Conservation (phyloP, 2,797 vertebrate genomes). For the Hyperoplus lanceolatus region DNA sequence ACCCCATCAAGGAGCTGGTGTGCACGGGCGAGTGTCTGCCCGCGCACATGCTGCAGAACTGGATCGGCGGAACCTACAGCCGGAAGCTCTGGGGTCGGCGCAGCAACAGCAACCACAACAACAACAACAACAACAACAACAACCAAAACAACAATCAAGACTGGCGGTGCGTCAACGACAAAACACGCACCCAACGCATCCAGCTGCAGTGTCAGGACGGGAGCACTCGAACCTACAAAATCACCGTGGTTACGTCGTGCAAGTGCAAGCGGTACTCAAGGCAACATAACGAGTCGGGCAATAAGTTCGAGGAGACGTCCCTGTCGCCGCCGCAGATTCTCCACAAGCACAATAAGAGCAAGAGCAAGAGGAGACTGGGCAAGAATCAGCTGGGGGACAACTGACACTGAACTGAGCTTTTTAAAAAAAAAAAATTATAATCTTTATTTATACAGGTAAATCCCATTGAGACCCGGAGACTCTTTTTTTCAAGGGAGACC, state of each 20-base stretch:
- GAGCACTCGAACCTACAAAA: slow-evolving; percentile 94
- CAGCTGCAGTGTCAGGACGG: slow-evolving; percentile 95
- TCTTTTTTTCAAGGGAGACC: too few relatives aligned
- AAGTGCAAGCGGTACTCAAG: slow-evolving; percentile 95
- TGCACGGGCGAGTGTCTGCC: slow-evolving; percentile 97
- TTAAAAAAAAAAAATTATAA: too few relatives aligned
- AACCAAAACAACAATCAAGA: slow-evolving; percentile 79
- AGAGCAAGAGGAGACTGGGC: slow-evolving; percentile 89
- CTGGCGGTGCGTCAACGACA: slow-evolving; percentile 97
- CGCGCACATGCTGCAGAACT: slow-evolving; percentile 94
- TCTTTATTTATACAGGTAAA: too few relatives aligned
- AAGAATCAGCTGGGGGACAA: slow-evolving; percentile 88
- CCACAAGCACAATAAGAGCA: slow-evolving; percentile 85
- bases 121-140: too few relatives aligned
- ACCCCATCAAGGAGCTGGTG: slow-evolving; percentile 96
- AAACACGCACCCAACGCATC: slow-evolving; percentile 94
- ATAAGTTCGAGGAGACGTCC: slow-evolving; percentile 89
- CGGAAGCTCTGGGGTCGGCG: slow-evolving; percentile 93
- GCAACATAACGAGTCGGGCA: slow-evolving; percentile 95
- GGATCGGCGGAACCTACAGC: slow-evolving; percentile 92
- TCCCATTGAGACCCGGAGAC: too few relatives aligned
- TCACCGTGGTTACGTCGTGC: slow-evolving; percentile 95
- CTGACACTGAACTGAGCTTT: slow-evolving; percentile 84
- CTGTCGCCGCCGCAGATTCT: slow-evolving; percentile 86
- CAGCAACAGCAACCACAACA: slow-evolving; percentile 64